Conservation (phyloP, 92 coral and sea anemone species). For the Actinostola sp. region DNA sequence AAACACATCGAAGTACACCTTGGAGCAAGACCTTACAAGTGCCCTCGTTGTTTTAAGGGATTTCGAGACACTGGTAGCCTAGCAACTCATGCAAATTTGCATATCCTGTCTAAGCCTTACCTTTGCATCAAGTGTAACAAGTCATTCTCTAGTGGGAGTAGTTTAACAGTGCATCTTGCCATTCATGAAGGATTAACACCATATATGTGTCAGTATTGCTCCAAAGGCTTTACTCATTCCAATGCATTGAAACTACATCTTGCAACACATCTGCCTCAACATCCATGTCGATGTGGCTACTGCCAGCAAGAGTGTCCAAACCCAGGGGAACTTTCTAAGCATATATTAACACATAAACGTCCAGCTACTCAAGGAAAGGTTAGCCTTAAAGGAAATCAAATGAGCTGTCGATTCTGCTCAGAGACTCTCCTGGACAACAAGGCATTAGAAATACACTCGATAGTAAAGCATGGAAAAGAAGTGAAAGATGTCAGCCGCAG, state of each 20-base stretch:
- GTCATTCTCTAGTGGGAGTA: constrained; percentile 11
- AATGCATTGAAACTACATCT: constrained; percentile 20
- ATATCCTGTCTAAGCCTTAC: constrained; percentile 14
- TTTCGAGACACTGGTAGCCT: constrained; percentile 4
- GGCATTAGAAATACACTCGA: constrained; percentile 17
- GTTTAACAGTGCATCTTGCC: constrained; percentile 17
- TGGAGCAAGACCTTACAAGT: constrained; percentile 5
- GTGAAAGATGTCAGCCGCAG: background rate
- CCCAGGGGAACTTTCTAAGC: constrained; percentile 29
- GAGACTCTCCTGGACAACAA: constrained; percentile 12
- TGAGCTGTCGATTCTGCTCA: constrained; percentile 21
- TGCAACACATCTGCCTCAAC: constrained; percentile 10
- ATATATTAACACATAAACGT: constrained; percentile 11
- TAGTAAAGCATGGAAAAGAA: constrained; percentile 1
- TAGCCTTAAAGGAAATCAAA: background rate
- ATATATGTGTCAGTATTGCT: constrained; percentile 29
- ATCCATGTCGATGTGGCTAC: constrained; percentile 33
- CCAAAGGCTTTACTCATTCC: constrained; percentile 23
- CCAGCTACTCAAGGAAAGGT: background rate
- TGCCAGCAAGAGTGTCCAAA: constrained; percentile 19
- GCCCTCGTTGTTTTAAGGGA: constrained; percentile 31
- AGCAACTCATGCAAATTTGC: constrained; percentile 23
- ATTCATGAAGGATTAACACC: constrained; percentile 25
- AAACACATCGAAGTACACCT: constrained; percentile 23
- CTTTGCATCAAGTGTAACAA: constrained; percentile 37